phyloP scores from a whole-genome alignment of 2,113 vertebrate species.

The Pomatorhinus ruficollis region DNA sequence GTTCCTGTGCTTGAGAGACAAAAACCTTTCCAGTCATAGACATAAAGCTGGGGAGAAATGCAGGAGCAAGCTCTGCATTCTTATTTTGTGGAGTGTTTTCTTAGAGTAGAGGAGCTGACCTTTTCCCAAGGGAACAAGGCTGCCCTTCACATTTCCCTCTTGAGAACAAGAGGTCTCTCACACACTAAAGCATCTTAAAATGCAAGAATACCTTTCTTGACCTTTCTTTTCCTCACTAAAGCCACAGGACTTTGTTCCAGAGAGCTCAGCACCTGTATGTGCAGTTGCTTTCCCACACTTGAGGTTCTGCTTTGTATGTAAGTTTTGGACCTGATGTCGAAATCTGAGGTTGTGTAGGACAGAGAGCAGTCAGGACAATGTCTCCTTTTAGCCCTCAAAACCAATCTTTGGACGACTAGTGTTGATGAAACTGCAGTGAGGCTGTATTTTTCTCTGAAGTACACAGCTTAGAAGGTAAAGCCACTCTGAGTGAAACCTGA shows the following conservation, averaged over 20 bases:
- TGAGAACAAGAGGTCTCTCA: background rate
- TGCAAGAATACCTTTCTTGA: background rate
- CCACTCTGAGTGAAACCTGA: background rate
- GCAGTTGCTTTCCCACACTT: background rate
- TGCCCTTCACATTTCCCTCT: background rate
- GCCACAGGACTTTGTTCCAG: background rate
- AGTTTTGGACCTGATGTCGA: background rate
- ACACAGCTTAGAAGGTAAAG: background rate
- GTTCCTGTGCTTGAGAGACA: background rate
- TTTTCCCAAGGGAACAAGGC: conserved; percentile 9
- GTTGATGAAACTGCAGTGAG: background rate
- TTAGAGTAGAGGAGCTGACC: background rate
- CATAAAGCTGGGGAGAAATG: background rate
- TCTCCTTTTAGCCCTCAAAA: background rate
- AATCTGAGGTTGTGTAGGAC: background rate
- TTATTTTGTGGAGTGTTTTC: background rate
- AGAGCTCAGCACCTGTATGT: background rate
- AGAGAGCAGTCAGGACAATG: background rate
- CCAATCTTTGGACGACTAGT: background rate
- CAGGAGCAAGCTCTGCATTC: background rate
- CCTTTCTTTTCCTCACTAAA: background rate
- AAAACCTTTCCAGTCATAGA: background rate
- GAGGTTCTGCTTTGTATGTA: background rate
- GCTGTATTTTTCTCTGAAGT: background rate
- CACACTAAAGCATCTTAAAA: background rate